Evolutionary conservation across 2,113 vertebrate species (phyloP).

Genomic region (Polypterus senegalus): DNA sequence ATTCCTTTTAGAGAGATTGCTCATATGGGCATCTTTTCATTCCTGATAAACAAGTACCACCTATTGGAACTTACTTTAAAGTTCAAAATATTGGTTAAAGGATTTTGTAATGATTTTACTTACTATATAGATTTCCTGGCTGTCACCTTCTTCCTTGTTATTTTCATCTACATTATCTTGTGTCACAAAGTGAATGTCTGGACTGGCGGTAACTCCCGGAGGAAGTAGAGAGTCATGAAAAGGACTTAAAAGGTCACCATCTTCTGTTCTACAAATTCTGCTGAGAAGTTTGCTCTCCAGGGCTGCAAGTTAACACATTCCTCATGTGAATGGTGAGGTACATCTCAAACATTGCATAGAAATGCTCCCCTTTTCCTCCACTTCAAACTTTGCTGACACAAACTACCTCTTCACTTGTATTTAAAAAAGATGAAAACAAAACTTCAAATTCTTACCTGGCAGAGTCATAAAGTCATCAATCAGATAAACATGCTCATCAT

Average conservation of each 20-base stretch:
- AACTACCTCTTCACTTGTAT: neutral
- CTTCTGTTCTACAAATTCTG: conserved; percentile 52
- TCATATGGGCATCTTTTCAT: too few species aligned
- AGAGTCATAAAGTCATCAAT: conserved; percentile 64
- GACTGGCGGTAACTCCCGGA: conserved; percentile 9
- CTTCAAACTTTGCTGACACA: neutral
- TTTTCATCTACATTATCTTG: neutral
- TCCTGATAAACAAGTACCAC: neutral
- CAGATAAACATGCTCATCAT: conserved; percentile 55
- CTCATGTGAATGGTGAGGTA: neutral
- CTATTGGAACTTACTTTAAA: neutral
- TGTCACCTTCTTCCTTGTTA: conserved; percentile 22
- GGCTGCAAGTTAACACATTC: conserved; percentile 27
- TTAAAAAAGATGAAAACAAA: neutral
- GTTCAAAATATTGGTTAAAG: neutral
- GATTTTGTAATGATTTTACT: conserved; percentile 8
- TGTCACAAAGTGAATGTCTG: conserved; percentile 8
- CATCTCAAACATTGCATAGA: neutral
- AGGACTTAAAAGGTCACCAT: conserved; percentile 28
- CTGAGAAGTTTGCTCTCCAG: conserved; percentile 57
- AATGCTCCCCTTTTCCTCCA: neutral
- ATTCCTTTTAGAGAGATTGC: too few species aligned
- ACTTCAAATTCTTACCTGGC: conserved; percentile 43
- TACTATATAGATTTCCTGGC: conserved; percentile 26
- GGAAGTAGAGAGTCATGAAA: conserved; percentile 17